phyloP scores from a whole-genome alignment of 2,113 vertebrate species.

The Limnothrissa miodon region DNA sequence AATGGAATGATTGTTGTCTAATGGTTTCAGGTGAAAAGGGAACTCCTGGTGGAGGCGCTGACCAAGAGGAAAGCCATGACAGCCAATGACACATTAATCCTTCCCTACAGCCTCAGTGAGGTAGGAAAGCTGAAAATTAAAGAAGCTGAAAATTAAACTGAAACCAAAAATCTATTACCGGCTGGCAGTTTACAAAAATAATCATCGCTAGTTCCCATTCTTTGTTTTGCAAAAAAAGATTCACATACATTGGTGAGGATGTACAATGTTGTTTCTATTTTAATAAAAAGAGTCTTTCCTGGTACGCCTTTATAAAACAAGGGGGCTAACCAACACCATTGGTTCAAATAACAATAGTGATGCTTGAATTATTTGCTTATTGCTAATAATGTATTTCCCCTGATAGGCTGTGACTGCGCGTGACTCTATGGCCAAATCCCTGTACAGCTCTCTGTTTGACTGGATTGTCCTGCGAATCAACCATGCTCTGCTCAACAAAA shows the following conservation, averaged over 20 bases:
- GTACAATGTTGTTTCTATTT: no score
- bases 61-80: conserved; percentile 87
- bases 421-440: conserved; percentile 93
- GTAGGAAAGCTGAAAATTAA: no score
- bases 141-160: no score
- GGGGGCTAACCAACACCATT: neutral
- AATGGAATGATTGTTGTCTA: neutral
- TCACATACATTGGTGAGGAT: no score
- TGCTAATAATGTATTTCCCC: neutral
- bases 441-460: conserved; percentile 91
- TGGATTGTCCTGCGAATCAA: conserved; percentile 95
- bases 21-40: conserved; percentile 79
- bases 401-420: conserved; percentile 79
- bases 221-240: no score
- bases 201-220: no score
- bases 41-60: conserved; percentile 83
- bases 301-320: neutral
- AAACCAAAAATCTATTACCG: no score
- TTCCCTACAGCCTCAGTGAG: conserved; percentile 85
- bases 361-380: neutral
- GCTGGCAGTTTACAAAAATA: no score
- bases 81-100: conserved; percentile 73
- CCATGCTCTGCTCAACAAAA: conserved; percentile 89
- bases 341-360: neutral
- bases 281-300: no score